Evolutionary conservation across 2,888 invertebrate genomes (phyloP), one percentile per base, ranked within the genome.

Genomic region (Bombylius discolor): DNA sequence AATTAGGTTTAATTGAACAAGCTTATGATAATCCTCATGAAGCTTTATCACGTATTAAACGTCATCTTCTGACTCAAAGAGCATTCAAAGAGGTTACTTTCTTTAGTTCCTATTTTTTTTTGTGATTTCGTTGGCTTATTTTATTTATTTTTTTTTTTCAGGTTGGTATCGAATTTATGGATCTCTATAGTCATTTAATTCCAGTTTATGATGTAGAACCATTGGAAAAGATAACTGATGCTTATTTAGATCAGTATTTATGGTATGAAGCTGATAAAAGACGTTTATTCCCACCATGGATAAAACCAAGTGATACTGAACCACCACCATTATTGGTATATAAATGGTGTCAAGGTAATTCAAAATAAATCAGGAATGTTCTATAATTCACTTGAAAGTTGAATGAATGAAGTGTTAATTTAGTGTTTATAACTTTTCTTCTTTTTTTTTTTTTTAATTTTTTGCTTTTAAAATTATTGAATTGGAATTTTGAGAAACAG

Each of bases 21-120:
- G 99, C 99, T 0, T 99, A 99, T 67, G 99, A 99, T 71, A 99
- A 99, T 77, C 99, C 99, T 34, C 99, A 99, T 70, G 99, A 99
- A 74, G 99, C 99, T 0, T 75, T 99, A 62, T 98, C 98, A 0
- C 86, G 99, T 68, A 99, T 99, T 68, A 99, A 99, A 72, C 91
- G 99, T 81, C 99, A 99, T 77, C 79, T 99, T 69, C 79, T 99
- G 6, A 99, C 99, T 0, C 98, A 98, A 76, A 82, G 99, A 73
- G 93, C 96, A 11, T 99, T 98, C 70, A 97, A 99, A 78, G 98
- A 98, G 82, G 94, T 66, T 44, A 34, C 60, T 54, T 31, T 46
- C 47, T 34, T 49, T 34, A 11, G 12, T 51, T 11, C 32, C 13
- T 7, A 46, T 47, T 3, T 47, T 5, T 32, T 1, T 11, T 23